Base-by-base conservation (phyloP, 1,140 invertebrate species). In the Drosophila sproati region DNA sequence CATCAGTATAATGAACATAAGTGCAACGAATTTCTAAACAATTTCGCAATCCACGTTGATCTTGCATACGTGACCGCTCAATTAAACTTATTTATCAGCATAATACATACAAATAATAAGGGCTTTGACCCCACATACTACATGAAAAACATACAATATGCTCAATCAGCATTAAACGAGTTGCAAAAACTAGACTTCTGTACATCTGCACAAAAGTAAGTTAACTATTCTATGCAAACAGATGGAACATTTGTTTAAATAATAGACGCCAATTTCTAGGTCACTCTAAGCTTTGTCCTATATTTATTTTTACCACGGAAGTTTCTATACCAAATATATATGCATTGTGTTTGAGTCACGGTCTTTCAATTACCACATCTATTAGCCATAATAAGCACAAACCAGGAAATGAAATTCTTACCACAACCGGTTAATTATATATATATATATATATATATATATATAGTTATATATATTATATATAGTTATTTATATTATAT, bases 1-100 rank as follows among this genome's bases (percentile, higher is more conserved):
- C 2, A 4, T 2, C 1, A 10, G 3, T 4, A 20, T 20, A 47
- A 32, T 31, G 39, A 54, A 54, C 47, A 37, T 10, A 10, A 37
- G 32, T 54, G 37, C 7, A 43, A 63, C 37, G 35, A 50, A 31
- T 37, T n/a, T 20, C 2, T 34, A 28, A 12, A 39, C 3, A 39
- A 41, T 63, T 52, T 52, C 28, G 41, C 35, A 35, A 71, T 5
- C 3, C 32, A 62, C 47, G 7, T 34, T 34, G 7, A 39, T 20
- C n/a, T 34, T 47, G 29, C 4, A 34, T 43, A 59, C 61, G 70
- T 73, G 62, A 51, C 54, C 5, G 5, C 20, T 59, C 31, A 73
- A 56, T 66, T 59, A 31, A 64, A 69, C 20, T 73, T 62, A n/a
- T n/a, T 68, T 56, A 71, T 64, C 64, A 68, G 71, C 64, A 55